phyloP scores from a whole-genome alignment of 2,888 invertebrate species.

The Ditula angustiorana region DNA sequence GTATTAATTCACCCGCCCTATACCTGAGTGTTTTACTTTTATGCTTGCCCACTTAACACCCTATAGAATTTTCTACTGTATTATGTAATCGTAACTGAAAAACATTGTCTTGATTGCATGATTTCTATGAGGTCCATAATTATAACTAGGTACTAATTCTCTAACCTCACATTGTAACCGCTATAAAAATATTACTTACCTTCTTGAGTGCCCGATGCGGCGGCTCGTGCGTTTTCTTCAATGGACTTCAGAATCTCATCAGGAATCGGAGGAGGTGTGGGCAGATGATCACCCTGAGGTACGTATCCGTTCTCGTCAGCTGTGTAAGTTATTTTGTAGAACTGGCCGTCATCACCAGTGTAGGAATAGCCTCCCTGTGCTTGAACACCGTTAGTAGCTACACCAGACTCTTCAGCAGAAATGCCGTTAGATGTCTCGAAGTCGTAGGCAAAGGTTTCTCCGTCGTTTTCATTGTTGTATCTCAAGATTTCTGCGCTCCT shows the following conservation, averaged over 20 bases:
- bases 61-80: too few relatives aligned
- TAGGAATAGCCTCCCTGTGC: slow-evolving; percentile 77
- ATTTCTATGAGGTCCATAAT: too few relatives aligned
- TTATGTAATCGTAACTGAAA: too few relatives aligned
- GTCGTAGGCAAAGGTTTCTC: slow-evolving; percentile 71
- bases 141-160: too few relatives aligned
- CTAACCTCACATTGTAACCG: too few relatives aligned
- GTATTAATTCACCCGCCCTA: too few relatives aligned
- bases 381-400: slow-evolving; percentile 75
- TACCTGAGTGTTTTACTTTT: too few relatives aligned
- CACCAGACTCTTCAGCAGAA: slow-evolving; percentile 76
- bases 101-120: too few relatives aligned
- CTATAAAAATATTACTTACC: slow-evolving; percentile 53
- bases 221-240: slow-evolving; percentile 75
- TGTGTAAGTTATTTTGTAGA: slow-evolving; percentile 72
- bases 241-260: slow-evolving; percentile 76
- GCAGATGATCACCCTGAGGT: slow-evolving; percentile 76
- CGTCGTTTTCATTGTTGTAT: slow-evolving; percentile 74
- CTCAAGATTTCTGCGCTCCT: slow-evolving; percentile 70
- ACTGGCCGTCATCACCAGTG: slow-evolving; percentile 76
- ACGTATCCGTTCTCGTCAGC: slow-evolving; percentile 79
- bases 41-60: too few relatives aligned
- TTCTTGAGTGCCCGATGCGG: slow-evolving; percentile 79
- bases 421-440: slow-evolving; percentile 81
- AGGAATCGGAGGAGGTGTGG: slow-evolving; percentile 78